phyloP scores from a whole-genome alignment of 2,888 invertebrate genomes.

The Gryllus longicercus region DNA sequence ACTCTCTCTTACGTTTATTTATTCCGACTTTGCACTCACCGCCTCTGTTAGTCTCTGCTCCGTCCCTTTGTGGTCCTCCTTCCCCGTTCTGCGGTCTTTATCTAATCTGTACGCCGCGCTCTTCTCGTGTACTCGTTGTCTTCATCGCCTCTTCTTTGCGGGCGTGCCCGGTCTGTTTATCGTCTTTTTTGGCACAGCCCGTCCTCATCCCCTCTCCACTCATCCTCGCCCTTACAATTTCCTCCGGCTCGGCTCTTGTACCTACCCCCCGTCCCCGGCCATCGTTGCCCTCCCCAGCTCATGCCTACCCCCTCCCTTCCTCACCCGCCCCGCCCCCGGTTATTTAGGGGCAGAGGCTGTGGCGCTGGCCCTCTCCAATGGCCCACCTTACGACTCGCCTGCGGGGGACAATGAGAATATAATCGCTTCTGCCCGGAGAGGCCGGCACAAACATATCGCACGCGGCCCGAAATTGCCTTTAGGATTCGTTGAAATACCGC shows the following conservation, averaged over 20 bases:
- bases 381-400: neutral
- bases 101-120: too few relatives aligned
- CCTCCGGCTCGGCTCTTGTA: neutral
- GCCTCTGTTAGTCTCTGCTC: too few relatives aligned
- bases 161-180: too few relatives aligned
- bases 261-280: neutral
- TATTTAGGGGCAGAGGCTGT: neutral
- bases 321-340: neutral
- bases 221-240: neutral
- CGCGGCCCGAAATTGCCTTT: neutral
- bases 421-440: conserved; percentile 9
- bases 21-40: too few relatives aligned
- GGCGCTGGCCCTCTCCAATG: neutral
- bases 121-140: too few relatives aligned
- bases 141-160: too few relatives aligned
- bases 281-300: neutral
- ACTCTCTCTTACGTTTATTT: too few relatives aligned
- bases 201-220: neutral
- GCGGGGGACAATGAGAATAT: conserved; percentile 4
- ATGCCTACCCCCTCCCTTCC: neutral
- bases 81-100: too few relatives aligned
- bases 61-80: too few relatives aligned
- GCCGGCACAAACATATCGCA: neutral
- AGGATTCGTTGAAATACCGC: conserved; percentile 2
- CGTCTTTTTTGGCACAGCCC: neutral